Conservation (phyloP, 2,113 vertebrate genomes). For the Myodes glareolus region DNA sequence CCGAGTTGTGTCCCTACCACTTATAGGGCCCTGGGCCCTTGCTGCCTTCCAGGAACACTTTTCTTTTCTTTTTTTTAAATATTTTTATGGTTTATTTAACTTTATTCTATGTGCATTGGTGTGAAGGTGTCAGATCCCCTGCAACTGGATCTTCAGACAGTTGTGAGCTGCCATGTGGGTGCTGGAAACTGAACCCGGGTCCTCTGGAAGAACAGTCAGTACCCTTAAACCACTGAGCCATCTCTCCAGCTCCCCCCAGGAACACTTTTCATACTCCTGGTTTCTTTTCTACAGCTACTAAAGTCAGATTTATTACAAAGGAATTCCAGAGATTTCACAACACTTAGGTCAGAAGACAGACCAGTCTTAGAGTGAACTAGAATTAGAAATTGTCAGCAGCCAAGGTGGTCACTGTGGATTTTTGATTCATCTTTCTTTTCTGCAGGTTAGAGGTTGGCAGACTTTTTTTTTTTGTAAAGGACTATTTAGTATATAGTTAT, state of each 20-base stretch:
- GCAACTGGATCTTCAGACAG: no score
- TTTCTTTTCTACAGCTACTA: slow-evolving; percentile 13
- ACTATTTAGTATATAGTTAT: background rate
- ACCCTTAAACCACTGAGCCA: no score
- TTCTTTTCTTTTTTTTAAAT: no score
- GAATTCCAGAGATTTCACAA: background rate
- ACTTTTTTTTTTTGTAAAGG: background rate
- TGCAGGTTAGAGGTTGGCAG: background rate
- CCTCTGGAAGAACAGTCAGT: no score
- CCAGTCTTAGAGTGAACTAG: slow-evolving; percentile 3
- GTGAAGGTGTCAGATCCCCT: no score
- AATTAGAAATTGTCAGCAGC: background rate
- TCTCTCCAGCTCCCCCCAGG: no score
- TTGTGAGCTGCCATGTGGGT: no score
- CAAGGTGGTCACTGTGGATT: background rate
- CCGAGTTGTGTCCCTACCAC: background rate
- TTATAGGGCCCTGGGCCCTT: background rate
- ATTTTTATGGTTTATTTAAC: no score
- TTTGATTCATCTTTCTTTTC: slow-evolving; percentile 26
- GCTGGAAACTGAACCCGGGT: no score
- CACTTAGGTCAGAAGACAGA: background rate
- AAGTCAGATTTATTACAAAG: background rate
- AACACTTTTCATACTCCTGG: background rate
- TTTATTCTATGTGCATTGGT: no score
- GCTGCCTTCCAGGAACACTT: background rate